phyloP scores from a whole-genome alignment of 1,140 invertebrate species.

The Sycophaga agraensis region DNA sequence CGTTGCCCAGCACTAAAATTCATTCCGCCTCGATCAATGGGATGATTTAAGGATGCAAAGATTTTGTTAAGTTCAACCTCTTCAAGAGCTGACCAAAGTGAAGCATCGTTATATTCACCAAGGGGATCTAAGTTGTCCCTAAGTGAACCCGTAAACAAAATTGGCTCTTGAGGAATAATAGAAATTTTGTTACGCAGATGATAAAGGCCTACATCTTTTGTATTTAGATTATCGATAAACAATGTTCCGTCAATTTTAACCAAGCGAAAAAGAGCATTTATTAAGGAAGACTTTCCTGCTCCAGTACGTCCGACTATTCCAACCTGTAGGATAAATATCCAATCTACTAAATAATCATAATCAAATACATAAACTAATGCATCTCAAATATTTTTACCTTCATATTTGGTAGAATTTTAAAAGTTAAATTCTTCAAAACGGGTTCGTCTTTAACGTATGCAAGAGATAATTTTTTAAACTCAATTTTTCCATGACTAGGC shows the following conservation, averaged over 20 bases:
- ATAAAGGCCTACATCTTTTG: slow-evolving; percentile 61
- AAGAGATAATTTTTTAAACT: slow-evolving; percentile 59
- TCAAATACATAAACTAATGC: background rate
- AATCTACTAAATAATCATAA: background rate
- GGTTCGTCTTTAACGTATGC: slow-evolving; percentile 66
- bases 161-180: slow-evolving; percentile 72
- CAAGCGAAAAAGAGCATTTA: slow-evolving; percentile 38
- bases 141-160: slow-evolving; percentile 69
- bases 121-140: slow-evolving; percentile 74
- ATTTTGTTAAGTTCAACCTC: slow-evolving; percentile 72
- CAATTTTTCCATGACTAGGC: slow-evolving; percentile 67
- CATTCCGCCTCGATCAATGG: slow-evolving; percentile 66
- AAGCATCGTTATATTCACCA: slow-evolving; percentile 59
- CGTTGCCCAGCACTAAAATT: slow-evolving; percentile 76
- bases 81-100: slow-evolving; percentile 75
- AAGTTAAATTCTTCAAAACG: slow-evolving; percentile 73
- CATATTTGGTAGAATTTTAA: slow-evolving; percentile 68
- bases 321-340: slow-evolving; percentile 61
- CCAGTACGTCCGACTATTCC: slow-evolving; percentile 80
- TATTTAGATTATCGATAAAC: slow-evolving; percentile 36
- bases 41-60: slow-evolving; percentile 49
- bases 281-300: slow-evolving; percentile 80
- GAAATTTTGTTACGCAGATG: slow-evolving; percentile 65
- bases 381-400: slow-evolving; percentile 65
- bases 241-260: too few species aligned